Base-by-base conservation (phyloP, 2,113 vertebrate genomes). In the Phyllostomus discolor region DNA sequence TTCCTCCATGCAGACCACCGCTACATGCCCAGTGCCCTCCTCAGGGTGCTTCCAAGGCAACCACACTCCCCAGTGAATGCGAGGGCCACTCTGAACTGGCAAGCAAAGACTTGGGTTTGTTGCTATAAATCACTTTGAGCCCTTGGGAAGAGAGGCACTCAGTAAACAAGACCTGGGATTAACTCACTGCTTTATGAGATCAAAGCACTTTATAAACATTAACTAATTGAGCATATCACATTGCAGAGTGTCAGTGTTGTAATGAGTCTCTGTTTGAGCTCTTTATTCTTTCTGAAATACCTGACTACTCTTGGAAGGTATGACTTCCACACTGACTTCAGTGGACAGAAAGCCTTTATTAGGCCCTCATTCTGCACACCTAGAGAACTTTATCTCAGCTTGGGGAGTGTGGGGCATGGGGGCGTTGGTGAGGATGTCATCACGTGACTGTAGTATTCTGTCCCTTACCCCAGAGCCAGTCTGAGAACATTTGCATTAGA, bases 201-300 rank as follows among this genome's bases (percentile, higher is more conserved):
- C 96, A 97, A 96, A 96, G 93, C 24, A 46, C 78, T 86, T 69
- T 88, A 50, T 62, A 96, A 92, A 96, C 92, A 95, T 84, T 33
- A 80, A 95, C 93, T 89, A 94, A 96, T 72, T 90, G 95, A 88
- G 76, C 83, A 43, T 84, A 93, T 38, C 95, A 7, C 24, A 17
- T 43, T 89, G 31, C 4, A 84, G 50, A 82, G 15, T 90, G 66
- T 88, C n/a, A 20, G 66, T 85, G 46, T 35, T 48, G 67, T 73
- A 46, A 82, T 11, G 90, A 66, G 38, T 69, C 93, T 91, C 67
- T 62, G 59, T 81, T 72, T 76, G 81, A 96, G 69, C 33, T 72
- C 83, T 90, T 83, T 59, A 41, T 79, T 92, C n/a, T 91, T 94
- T 92, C 80, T 78, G 81, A 96, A 95, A 85, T 78, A 54, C 17